Evolutionary conservation across 2,797 vertebrate genomes (phyloP), one percentile per base, ranked within the genome.

Genomic region (Microtus agrestis): DNA sequence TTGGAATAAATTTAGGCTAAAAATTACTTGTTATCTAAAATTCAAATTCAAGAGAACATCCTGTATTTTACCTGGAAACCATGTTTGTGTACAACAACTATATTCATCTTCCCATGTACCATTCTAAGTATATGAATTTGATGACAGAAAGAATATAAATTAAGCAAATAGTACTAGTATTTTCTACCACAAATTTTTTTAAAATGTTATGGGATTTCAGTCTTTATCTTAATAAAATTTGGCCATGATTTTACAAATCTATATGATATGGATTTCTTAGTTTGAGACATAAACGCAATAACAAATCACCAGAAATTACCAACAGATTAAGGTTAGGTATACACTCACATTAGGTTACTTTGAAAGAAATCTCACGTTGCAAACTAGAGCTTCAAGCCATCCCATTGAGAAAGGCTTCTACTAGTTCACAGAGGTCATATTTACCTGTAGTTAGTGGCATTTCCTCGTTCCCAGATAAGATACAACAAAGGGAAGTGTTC

Each of bases 391-490:
- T 97, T 92, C 88, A 96, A 98, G 95, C 94, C 96, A 98, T 96
- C 31, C 81, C 97, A 91, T 61, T 96, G 95, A 97, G 96, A 94
- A 98, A 98, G 97, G 95, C 95, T 98, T 96, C 97, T 98, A 97
- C 96, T 96, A 98, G 98, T 98, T 98, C 98, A 98, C 98, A 98
- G 95, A 98, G 99, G 99, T 99, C 99, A 98, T 99, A 99, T 99
- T 99, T 99, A 99, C 99, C 99, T 99, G 98, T 97, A 98, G 98
- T 99, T 99, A 98, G 98, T 99, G 99, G 99, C 99, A 99, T 99
- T 99, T 99, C 99, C 99, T 99, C 99, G 98, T 98, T 98, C 98
- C 98, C 98, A 99, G 99, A 99, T 99, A 99, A 99, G 99, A 99
- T 99, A 98, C 97, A 97, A 98, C 98, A 98, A 99, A 98, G 99